phyloP scores from a whole-genome alignment of 35 echinoderm and acorn worm species.

The Ophiothrix spiculata region DNA sequence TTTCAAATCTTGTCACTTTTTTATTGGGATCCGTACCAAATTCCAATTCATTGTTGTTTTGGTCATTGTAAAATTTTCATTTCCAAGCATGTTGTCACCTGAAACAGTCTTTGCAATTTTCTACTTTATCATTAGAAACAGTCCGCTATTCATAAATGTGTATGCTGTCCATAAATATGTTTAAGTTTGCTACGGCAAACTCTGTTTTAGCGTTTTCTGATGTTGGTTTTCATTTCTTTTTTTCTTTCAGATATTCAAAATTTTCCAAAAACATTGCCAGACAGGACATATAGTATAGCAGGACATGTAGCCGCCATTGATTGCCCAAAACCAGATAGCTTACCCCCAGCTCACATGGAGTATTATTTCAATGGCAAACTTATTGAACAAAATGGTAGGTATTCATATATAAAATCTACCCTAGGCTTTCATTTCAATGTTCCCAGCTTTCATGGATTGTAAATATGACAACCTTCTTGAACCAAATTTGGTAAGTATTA shows the following conservation, averaged over 20 bases:
- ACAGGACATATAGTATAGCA: slow-evolving; percentile 5
- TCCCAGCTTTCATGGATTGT: too few species aligned
- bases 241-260: slow-evolving; percentile 53
- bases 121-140: neutral
- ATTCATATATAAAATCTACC: neutral
- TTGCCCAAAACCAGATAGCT: slow-evolving; percentile 40
- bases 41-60: too few species aligned
- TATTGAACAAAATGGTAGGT: slow-evolving; percentile 22
- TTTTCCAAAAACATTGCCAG: slow-evolving; percentile 40
- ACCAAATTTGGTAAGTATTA: too few species aligned
- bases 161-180: neutral
- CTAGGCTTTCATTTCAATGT: too few species aligned
- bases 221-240: neutral
- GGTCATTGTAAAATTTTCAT: neutral
- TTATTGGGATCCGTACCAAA: too few species aligned
- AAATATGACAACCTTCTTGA: too few species aligned
- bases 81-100: neutral
- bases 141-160: neutral
- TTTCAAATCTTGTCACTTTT: too few species aligned
- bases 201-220: neutral
- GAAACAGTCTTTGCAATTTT: neutral
- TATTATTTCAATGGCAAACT: slow-evolving; percentile 43
- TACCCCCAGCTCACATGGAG: slow-evolving; percentile 45
- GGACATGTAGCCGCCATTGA: slow-evolving; percentile 39
- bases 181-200: neutral